Evolutionary conservation across 2,888 invertebrate species (phyloP), one percentile per base, ranked within the genome.

Genomic region (Xanthia togata): DNA sequence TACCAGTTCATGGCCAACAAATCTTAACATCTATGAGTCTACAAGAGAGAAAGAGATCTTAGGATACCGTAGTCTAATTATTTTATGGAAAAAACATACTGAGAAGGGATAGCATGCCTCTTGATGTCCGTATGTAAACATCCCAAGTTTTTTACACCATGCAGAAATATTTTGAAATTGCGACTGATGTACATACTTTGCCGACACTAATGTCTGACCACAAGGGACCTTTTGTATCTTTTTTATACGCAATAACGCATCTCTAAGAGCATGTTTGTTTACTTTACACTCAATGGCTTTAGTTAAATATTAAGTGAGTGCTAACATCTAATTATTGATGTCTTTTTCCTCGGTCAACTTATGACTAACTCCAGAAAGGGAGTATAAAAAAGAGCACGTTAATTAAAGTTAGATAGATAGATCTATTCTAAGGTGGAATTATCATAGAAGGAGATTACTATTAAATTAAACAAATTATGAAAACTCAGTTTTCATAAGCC

Each of bases 261-360:
- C 69, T 84, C 79, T 81, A 84, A 83, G 64, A 74, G 72, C 76
- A 55, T 72, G 59, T 84, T 74, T 81, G 62, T 73, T 74, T 72
- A 74, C 81, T 74, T 83, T 50, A 70, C 70, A 70, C 70, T 76
- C 76, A 83, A 83, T 83, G 69, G 47, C 73, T 70, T 60, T 60
- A 84, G 71, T 73, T 73, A 67, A 77, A 78, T 70, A 81, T 73
- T 76, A 73, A 76, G 44, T 59, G 68, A 73, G 78, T 59, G 69
- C 78, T 84, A 77, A 84, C 71, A 72, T 72, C 59, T 63, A 81
- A 78, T 65, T 69, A 71, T 64, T 73, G 20, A 35, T 64, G 26
- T 41, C 12, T 64, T 76, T 79, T 76, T 69, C 50, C 60, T 71
- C 47, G 31, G 60, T 35, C 35, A 38, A 53, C 23, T 38, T 59